A percentile compares a stretch with the other conserved stretches of the same genome.
These are phyloP conservation scores for Oreochromis spilurus DNA, from an alignment of 2,113 vertebrate genomes.

Conservation along the genomic window DNA sequence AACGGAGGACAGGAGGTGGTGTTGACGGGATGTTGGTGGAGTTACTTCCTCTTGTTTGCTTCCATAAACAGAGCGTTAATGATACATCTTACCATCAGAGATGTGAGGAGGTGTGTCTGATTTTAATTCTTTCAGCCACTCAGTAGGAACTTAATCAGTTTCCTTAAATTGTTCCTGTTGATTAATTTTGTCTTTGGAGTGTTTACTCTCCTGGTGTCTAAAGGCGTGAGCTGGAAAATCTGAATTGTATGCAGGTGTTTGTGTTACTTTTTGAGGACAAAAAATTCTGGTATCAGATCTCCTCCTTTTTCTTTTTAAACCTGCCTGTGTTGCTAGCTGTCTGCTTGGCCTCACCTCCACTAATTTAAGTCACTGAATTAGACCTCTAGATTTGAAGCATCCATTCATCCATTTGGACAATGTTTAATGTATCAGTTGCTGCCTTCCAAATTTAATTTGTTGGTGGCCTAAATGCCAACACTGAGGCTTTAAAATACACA, in stretches of 20 bases:
- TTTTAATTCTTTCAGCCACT: not conserved
- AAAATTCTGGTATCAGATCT: accelerated
- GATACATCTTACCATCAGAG: not conserved
- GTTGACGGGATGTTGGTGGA: not conserved
- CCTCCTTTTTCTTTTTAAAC: not conserved
- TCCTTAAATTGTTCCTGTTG: not conserved
- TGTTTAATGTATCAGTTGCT: not conserved
- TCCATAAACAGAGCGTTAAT: slow-evolving; percentile 8
- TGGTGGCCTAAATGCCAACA: not conserved
- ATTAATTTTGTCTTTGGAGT: not conserved
- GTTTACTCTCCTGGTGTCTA: not conserved
- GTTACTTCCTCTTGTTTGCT: slow-evolving; percentile 1
- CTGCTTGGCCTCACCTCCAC: not conserved
- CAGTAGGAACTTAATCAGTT: not conserved
- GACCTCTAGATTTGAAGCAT: not conserved
- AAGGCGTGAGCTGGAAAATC: not conserved
- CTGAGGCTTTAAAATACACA: not conserved
- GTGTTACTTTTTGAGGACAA: not conserved
- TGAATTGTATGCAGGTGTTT: not conserved
- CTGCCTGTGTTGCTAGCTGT: not conserved
- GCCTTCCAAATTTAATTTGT: accelerated
- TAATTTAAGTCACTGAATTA: not conserved
- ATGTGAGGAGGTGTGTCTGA: not conserved
- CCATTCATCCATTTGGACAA: not conserved
- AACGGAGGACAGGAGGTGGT: not conserved